A percentile compares a stretch with the other conserved stretches of the same genome.
Conservation (phyloP, 1,140 invertebrate genomes). For the Panagrolaimus sp. region DNA sequence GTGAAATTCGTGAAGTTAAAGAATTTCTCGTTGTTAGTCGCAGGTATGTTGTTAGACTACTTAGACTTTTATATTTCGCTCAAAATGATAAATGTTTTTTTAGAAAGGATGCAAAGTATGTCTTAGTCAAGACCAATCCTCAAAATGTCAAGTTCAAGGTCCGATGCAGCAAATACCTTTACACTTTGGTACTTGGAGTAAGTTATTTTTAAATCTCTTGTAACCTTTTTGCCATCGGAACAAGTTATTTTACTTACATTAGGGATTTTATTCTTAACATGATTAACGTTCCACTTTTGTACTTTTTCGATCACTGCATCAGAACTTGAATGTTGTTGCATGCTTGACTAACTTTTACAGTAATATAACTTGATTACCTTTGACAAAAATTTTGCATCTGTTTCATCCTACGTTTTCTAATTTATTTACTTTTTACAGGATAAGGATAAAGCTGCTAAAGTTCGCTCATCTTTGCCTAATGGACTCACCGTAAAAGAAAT, state of each 20-base stretch:
- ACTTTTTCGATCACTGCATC: too few relatives aligned
- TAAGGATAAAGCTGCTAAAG: slow-evolving; percentile 97
- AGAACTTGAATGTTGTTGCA: too few relatives aligned
- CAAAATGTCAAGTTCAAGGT: slow-evolving; percentile 56
- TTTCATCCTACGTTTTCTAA: too few relatives aligned
- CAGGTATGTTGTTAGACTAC: too few relatives aligned
- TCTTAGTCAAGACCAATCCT: slow-evolving; percentile 54
- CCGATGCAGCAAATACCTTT: slow-evolving; percentile 76
- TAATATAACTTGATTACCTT: too few relatives aligned
- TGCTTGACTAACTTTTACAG: too few relatives aligned
- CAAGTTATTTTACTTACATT: neutral
- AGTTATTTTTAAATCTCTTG: slow-evolving; percentile 1
- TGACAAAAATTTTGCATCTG: too few relatives aligned
- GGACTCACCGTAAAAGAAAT: slow-evolving; percentile 62
- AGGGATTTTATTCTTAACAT: too few relatives aligned
- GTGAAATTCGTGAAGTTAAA: slow-evolving; percentile 97
- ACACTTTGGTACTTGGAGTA: slow-evolving; percentile 86
- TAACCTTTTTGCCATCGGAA: too few relatives aligned
- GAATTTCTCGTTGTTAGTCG: slow-evolving; percentile 95
- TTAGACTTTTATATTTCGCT: too few relatives aligned
- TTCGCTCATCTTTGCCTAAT: slow-evolving; percentile 71
- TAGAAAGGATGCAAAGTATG: slow-evolving; percentile 89
- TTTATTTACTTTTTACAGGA: slow-evolving; percentile 63
- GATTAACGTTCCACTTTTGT: too few relatives aligned
- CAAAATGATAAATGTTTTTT: too few relatives aligned